These are phyloP conservation scores for Noturus placidus DNA, from an alignment of 2,113 vertebrate species.

Conservation along the genomic window DNA sequence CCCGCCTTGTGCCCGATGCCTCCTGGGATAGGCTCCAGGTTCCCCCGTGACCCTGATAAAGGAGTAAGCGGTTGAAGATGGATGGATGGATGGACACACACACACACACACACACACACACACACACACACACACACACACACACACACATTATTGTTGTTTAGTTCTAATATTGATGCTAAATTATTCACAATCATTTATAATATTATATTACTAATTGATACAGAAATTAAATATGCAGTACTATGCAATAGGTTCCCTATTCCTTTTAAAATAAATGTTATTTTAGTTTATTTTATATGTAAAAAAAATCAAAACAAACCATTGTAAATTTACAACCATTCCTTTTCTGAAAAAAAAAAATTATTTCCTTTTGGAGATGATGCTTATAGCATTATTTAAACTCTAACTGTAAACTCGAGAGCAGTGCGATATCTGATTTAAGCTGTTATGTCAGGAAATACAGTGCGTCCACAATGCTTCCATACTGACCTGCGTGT, in stretches of 20 bases:
- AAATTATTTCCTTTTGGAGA: too few species aligned
- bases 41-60: too few species aligned
- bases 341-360: background rate
- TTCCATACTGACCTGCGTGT: background rate
- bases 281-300: background rate
- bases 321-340: background rate
- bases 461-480: background rate
- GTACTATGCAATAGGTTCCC: background rate
- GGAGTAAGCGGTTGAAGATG: too few species aligned
- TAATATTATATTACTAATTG: background rate
- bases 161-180: background rate
- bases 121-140: too few species aligned
- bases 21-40: too few species aligned
- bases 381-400: background rate
- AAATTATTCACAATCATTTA: background rate
- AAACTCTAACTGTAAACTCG: background rate
- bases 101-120: too few species aligned
- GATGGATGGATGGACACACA: too few species aligned
- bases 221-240: background rate
- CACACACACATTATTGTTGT: background rate
- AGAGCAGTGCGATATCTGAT: background rate
- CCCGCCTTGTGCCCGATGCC: too few species aligned
- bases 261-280: background rate
- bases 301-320: too few species aligned
- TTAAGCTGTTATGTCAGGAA: background rate